A percentile compares a stretch with the other conserved stretches of the same genome.
Evolutionary conservation across 1,140 invertebrate genomes (phyloP).

Genomic region (Anoplolepis gracilipes): DNA sequence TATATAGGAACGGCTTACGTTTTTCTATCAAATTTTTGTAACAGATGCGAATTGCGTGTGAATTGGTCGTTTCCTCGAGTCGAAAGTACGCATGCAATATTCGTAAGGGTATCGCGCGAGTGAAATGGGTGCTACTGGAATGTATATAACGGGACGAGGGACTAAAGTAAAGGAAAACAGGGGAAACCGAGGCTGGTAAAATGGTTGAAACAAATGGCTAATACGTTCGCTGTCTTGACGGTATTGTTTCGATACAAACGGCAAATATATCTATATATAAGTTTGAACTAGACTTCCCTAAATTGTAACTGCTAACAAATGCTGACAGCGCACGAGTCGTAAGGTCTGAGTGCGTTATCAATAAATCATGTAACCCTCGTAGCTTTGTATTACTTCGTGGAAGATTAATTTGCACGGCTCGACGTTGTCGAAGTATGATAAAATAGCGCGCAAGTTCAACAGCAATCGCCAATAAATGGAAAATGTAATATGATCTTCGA

Average conservation of each 20-base stretch:
- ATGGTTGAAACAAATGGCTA: neutral
- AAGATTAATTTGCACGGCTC: constrained; percentile 38
- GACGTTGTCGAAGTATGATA: constrained; percentile 42
- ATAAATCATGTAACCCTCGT: constrained; percentile 49
- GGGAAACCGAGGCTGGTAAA: neutral
- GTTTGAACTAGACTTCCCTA: constrained; percentile 4
- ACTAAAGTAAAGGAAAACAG: neutral
- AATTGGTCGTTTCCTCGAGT: neutral
- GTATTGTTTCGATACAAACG: neutral
- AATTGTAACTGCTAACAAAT: constrained; percentile 30
- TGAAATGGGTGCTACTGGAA: neutral
- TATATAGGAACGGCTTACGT: neutral
- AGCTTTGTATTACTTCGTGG: constrained; percentile 22
- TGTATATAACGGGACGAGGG: constrained; percentile 45
- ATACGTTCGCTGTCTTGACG: constrained; percentile 10
- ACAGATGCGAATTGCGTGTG: neutral
- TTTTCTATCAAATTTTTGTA: constrained; percentile 39
- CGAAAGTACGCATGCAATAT: neutral
- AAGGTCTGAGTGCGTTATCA: neutral
- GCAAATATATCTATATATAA: neutral
- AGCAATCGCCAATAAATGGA: neutral
- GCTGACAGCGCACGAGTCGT: neutral
- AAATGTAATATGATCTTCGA: constrained; percentile 41
- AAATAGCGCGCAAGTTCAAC: neutral
- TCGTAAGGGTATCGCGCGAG: neutral